Percentiles rank a stretch among this genome's conserved stretches.
Evolutionary conservation across 2,888 invertebrate genomes (phyloP).

Genomic region (Conus canariensis): DNA sequence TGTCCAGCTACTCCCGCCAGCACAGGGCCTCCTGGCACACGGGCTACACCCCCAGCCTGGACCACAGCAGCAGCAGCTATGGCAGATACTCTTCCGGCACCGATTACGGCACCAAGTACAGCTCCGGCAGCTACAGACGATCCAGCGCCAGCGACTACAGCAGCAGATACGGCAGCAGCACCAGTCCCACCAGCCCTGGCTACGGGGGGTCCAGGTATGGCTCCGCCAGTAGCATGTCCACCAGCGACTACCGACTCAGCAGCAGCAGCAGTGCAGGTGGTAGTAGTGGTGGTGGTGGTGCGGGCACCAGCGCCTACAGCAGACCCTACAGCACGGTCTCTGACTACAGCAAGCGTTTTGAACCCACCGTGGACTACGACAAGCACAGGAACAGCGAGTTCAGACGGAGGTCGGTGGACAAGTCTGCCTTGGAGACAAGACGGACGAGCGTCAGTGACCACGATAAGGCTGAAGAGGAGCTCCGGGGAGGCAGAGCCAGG

Average conservation of each 20-base stretch:
- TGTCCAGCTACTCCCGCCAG: conserved; percentile 21
- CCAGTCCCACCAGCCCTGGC: background rate
- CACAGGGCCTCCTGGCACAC: background rate
- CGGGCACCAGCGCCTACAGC: no score
- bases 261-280: background rate
- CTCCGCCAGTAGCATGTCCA: background rate
- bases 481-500: no score
- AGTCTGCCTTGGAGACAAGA: background rate
- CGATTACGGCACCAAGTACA: conserved; percentile 11
- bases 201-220: background rate
- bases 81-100: background rate
- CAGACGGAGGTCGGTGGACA: background rate
- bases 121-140: background rate
- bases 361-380: background rate
- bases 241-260: background rate
- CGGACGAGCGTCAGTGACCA: background rate
- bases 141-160: background rate
- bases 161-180: conserved; percentile 3
- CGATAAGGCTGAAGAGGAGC: background rate
- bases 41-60: conserved; percentile 12
- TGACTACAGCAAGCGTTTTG: background rate
- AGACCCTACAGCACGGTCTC: background rate
- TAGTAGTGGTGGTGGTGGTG: background rate
- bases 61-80: background rate
- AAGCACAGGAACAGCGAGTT: background rate